phyloP scores from a whole-genome alignment of 1,140 invertebrate species.

The Pygmarrhopalites habei region DNA sequence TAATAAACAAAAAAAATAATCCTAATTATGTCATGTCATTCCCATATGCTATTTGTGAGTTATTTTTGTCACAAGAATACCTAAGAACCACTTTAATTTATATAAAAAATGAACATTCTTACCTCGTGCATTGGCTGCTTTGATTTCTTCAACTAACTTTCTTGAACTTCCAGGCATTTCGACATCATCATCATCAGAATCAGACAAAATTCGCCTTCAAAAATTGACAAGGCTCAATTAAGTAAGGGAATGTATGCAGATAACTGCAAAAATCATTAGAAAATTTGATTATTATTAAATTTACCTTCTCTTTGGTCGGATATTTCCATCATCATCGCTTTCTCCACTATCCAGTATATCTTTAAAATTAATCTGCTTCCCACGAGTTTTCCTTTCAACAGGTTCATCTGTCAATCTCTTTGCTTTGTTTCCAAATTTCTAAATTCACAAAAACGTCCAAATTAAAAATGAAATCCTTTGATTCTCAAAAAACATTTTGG shows the following conservation, averaged over 20 bases:
- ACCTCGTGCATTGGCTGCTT: slow-evolving; percentile 31
- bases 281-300: no score
- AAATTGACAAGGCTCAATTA: no score
- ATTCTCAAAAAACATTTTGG: no score
- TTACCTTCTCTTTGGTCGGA: slow-evolving; percentile 55
- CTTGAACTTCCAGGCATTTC: slow-evolving; percentile 48
- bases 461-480: neutral
- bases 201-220: slow-evolving; percentile 21
- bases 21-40: no score
- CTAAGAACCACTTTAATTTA: no score
- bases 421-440: slow-evolving; percentile 23
- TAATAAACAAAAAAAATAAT: no score
- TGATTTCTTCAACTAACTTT: slow-evolving; percentile 48
- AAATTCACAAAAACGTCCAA: neutral
- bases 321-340: slow-evolving; percentile 38
- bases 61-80: no score
- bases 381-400: slow-evolving; percentile 51
- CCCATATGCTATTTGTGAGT: no score
- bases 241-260: no score
- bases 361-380: slow-evolving; percentile 62
- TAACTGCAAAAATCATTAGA: no score
- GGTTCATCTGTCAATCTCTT: slow-evolving; percentile 46
- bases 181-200: slow-evolving; percentile 43
- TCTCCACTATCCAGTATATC: slow-evolving; percentile 54
- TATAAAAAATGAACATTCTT: no score